Evolutionary conservation across 2,888 invertebrate species (phyloP).

Genomic region (Drosophila buzzatii): DNA sequence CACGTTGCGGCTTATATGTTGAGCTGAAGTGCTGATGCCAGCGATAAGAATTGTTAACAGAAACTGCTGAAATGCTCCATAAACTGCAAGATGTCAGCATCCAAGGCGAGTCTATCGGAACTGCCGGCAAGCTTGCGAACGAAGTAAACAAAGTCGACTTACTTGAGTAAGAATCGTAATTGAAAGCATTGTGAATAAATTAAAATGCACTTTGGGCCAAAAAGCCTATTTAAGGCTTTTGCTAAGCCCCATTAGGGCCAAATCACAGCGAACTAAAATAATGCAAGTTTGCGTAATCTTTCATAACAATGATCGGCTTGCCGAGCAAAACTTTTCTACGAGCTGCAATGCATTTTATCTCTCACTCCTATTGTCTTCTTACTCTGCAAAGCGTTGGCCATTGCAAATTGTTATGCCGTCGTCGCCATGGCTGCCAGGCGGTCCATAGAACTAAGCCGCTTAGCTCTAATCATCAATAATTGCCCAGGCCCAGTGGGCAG

Average conservation of each 20-base stretch:
- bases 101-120: neutral
- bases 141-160: neutral
- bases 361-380: neutral
- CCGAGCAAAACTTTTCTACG: neutral
- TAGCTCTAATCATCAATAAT: constrained; percentile 60
- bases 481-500: constrained; percentile 25
- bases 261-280: neutral
- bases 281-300: neutral
- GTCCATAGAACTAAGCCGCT: constrained; percentile 54
- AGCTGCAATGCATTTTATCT: neutral
- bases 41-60: constrained; percentile 45
- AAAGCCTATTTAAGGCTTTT: neutral
- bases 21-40: constrained; percentile 49
- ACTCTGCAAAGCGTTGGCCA: neutral
- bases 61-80: constrained; percentile 29
- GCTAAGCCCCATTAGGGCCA: neutral
- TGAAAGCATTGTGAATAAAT: neutral
- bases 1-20: constrained; percentile 51
- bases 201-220: neutral
- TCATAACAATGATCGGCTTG: neutral
- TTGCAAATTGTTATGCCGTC: neutral
- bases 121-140: neutral
- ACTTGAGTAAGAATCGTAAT: neutral
- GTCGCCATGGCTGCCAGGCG: neutral
- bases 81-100: constrained; percentile 29